These are phyloP conservation scores for Pleuronectes platessa DNA, from an alignment of 2,113 vertebrate species.

Conservation along the genomic window DNA sequence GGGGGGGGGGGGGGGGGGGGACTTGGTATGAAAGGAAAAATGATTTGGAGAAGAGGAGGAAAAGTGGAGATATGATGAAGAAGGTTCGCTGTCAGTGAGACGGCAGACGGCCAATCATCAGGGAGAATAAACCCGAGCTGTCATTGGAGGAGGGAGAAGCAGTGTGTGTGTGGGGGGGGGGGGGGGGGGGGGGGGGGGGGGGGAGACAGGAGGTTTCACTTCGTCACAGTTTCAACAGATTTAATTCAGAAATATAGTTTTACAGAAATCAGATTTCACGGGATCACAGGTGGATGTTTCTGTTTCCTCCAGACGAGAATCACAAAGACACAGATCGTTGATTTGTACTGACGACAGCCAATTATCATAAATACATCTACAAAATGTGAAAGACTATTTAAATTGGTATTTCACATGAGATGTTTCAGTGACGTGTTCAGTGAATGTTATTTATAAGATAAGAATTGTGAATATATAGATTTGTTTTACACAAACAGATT, in stretches of 20 bases:
- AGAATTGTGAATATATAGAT: no score
- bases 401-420: no score
- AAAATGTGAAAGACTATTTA: no score
- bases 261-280: no score
- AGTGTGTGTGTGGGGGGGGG: slow-evolving; percentile 6
- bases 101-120: slow-evolving; percentile 60
- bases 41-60: slow-evolving; percentile 62
- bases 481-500: no score
- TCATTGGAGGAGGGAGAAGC: slow-evolving; percentile 43
- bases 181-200: slow-evolving; percentile 4
- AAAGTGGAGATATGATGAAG: slow-evolving; percentile 68
- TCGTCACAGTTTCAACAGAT: not conserved
- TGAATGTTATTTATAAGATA: no score
- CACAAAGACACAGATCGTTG: not conserved
- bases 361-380: no score
- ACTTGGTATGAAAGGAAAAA: slow-evolving; percentile 75
- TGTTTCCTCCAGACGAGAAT: not conserved
- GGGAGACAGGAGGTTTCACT: slow-evolving; percentile 30
- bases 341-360: no score
- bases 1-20: not conserved
- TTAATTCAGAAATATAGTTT: not conserved
- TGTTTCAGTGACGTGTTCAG: no score
- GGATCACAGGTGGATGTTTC: no score
- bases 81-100: slow-evolving; percentile 60
- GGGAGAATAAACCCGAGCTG: slow-evolving; percentile 60